Evolutionary conservation across 2,888 invertebrate genomes (phyloP).

Genomic region (Meghimatium bilineatum): DNA sequence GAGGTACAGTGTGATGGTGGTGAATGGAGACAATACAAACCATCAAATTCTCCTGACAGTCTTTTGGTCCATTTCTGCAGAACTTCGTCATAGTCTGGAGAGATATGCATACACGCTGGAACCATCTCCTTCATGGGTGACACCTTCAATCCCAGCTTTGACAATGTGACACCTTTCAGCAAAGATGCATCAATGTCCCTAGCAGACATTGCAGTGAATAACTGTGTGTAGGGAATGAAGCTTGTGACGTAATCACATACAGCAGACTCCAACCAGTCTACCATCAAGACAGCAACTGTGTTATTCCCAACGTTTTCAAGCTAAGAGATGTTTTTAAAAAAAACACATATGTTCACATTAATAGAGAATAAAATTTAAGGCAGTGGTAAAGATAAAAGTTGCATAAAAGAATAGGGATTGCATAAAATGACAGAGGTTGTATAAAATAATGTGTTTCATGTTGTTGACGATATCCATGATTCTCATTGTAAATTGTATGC

Average conservation of each 20-base stretch:
- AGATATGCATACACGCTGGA: constrained; percentile 34
- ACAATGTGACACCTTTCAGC: constrained; percentile 24
- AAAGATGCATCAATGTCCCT: constrained; percentile 21
- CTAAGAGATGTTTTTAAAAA: constrained; percentile 7
- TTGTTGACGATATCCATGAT: too few relatives aligned
- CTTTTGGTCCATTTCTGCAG: constrained; percentile 45
- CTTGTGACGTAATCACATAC: constrained; percentile 57
- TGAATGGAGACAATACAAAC: constrained; percentile 11
- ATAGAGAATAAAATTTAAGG: too few relatives aligned
- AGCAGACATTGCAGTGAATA: constrained; percentile 46
- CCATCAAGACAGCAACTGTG: constrained; percentile 54
- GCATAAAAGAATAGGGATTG: too few relatives aligned
- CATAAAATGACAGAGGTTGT: too few relatives aligned
- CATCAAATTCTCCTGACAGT: not conserved
- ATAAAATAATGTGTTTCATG: too few relatives aligned
- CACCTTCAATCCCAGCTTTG: constrained; percentile 47
- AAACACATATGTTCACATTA: too few relatives aligned
- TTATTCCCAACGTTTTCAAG: constrained; percentile 40
- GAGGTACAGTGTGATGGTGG: too few relatives aligned
- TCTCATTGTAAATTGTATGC: too few relatives aligned
- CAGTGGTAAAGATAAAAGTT: too few relatives aligned
- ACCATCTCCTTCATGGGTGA: constrained; percentile 50
- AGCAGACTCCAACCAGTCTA: constrained; percentile 52
- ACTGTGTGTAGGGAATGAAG: constrained; percentile 55
- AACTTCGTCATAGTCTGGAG: constrained; percentile 47